Evolutionary conservation across 2,797 vertebrate genomes (phyloP), one percentile per base, ranked within the genome.

Genomic region (Huso huso): DNA sequence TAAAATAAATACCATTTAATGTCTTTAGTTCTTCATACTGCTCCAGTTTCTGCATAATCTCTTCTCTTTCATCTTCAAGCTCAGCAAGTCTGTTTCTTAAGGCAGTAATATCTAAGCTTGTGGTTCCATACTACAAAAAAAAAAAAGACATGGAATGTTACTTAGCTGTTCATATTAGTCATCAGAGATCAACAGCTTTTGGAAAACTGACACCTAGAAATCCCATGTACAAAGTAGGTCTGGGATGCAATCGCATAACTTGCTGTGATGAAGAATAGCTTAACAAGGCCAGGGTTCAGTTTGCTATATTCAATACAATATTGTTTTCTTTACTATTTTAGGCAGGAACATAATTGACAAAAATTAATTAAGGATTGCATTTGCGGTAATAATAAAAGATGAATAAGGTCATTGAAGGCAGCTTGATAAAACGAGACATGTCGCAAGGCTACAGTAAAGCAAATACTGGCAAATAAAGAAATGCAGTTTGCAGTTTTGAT

Each of bases 31-130:
- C 90, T 51, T 89, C 68, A 6, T 91, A 83, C 0, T 88, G 85
- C 15, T 94, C 90, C 4, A 91, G 74, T 70, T 88, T 93, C 76
- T 85, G 86, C 6, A 88, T 81, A 60, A 90, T 82, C 0, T 93
- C 91, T 77, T 90, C 85, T 7, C 91, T 79, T 75, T 94, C 92
- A 68, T 75, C 86, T 76, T 95, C 88, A 57, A 96, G 84, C 0
- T 89, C 87, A 0, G 83, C 84, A 73, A 95, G 64, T 0, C 65
- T 87, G 66, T 66, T 78, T 63, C 78, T 85, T 64, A 96, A 83
- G 6, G 80, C 72, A 0, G 74, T 82, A 6, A 87, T 66, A 49
- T 92, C 90, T 0, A 78, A 87, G 15, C 81, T 79, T 7, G 84
- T 79, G 0, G 57, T 79, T 51, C 89, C 91, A 67, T 83, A 81